These are phyloP conservation scores for Antheraea yamamai DNA, from an alignment of 2,888 invertebrate genomes.

Conservation along the genomic window DNA sequence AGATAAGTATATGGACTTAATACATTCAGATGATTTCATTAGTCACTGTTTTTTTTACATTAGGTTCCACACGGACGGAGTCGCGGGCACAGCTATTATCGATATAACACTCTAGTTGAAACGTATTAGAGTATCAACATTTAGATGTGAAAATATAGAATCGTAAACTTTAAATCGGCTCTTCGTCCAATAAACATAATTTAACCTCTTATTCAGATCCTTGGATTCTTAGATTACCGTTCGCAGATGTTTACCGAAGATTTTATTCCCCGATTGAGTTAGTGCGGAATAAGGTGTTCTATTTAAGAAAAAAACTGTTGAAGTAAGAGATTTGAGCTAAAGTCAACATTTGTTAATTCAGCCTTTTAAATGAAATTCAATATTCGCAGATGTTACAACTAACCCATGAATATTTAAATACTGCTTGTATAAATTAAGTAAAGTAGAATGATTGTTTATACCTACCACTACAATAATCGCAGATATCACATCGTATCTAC, in stretches of 20 bases:
- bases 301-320: not conserved
- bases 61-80: no score
- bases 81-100: no score
- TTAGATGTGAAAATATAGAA: not conserved
- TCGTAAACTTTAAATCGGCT: not conserved
- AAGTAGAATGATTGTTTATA: not conserved
- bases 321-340: not conserved
- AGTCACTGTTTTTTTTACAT: no score
- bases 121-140: not conserved
- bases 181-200: slow-evolving; percentile 4
- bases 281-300: not conserved
- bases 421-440: not conserved
- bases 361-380: slow-evolving; percentile 19
- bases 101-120: no score
- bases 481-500: no score
- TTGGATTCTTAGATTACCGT: not conserved
- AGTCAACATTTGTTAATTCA: not conserved
- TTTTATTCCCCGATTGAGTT: not conserved
- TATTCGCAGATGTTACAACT: not conserved
- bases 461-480: not conserved
- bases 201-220: not conserved
- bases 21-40: no score
- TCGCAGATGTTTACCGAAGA: slow-evolving; percentile 4
- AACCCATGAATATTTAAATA: not conserved
- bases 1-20: no score